Evolutionary conservation across 1,140 invertebrate species (phyloP).

Genomic region (Drosophila murphyi): DNA sequence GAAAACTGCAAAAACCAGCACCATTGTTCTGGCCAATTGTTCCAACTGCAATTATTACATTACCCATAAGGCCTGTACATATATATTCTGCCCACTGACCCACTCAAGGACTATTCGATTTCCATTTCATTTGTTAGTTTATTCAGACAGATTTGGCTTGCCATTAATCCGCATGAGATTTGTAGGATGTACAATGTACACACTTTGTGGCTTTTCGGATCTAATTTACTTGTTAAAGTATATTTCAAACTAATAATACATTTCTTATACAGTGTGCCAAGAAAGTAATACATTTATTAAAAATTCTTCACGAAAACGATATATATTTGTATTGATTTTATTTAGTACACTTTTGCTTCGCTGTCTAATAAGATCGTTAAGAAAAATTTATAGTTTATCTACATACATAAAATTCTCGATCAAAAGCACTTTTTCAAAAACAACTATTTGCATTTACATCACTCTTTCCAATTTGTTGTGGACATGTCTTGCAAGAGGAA

Average conservation of each 20-base stretch:
- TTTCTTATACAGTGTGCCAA: neutral
- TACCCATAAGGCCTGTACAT: constrained; percentile 2
- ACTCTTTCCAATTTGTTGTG: neutral
- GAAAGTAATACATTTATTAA: neutral
- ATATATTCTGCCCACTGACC: constrained; percentile 31
- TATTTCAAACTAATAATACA: neutral
- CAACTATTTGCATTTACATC: neutral
- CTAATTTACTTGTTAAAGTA: constrained; percentile 56
- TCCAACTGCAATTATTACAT: constrained; percentile 37
- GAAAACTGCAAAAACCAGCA: constrained; percentile 17
- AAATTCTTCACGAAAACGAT: neutral
- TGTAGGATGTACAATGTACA: constrained; percentile 14
- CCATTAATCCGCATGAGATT: constrained; percentile 62
- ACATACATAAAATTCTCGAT: neutral
- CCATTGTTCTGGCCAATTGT: constrained; percentile 41
- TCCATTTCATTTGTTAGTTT: constrained; percentile 54
- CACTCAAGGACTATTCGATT: constrained; percentile 29
- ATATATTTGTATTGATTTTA: neutral
- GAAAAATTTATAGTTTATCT: neutral
- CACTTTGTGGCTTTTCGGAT: constrained; percentile 53
- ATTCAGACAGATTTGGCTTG: constrained; percentile 51
- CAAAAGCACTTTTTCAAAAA: neutral
- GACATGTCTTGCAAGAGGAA: constrained; percentile 50
- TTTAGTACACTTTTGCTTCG: neutral
- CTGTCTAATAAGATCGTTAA: neutral